Evolutionary conservation across 2,113 vertebrate genomes (phyloP), one percentile per base, ranked within the genome.

Genomic region (Gasterosteus aculeatus): DNA sequence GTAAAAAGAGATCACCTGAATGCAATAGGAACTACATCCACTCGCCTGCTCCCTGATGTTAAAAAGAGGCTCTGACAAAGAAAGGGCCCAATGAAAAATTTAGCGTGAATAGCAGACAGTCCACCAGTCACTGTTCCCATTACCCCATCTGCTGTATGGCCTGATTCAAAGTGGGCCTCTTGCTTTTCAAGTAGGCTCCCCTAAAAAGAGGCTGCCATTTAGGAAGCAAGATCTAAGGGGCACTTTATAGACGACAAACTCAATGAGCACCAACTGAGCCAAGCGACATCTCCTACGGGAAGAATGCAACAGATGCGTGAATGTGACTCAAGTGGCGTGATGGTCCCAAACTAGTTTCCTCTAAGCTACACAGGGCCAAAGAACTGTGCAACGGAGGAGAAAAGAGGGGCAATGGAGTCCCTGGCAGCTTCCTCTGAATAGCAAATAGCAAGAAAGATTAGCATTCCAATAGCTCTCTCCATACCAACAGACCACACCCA

Each of bases 391-490:
- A 76, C 33, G 47, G 42, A 64, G 22, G 53, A 82, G 49, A 78
- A 78, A 80, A 59, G 51, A 73, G 69, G 54, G 69, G 56, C 19
- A 7, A 3, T 16, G 74, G 66, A 63, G 51, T 67, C 61, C 54
- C 16, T 12, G 66, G 39, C 51, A 71, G 80, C 38, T 65, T 86
- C 80, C 41, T 75, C 67, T 90, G 83, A 87, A 85, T 85, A 78
- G 73, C 67, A 84, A 87, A 86, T 53, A 83, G 82, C 74, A 81
- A 77, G 39, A 81, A 80, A 82, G 78, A 90, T 91, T 91, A 90
- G 87, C 91, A 92, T 93, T 91, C 89, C 90, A 88, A 88, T 77
- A 73, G 85, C 67, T 41, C 68, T 68, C 81, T 77, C 86, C 87
- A 92, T 91, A 86, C 76, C 84, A 87, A 91, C 84, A 80, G 75